Base-by-base conservation (phyloP, 2,888 invertebrate genomes). In the Seira musarum region DNA sequence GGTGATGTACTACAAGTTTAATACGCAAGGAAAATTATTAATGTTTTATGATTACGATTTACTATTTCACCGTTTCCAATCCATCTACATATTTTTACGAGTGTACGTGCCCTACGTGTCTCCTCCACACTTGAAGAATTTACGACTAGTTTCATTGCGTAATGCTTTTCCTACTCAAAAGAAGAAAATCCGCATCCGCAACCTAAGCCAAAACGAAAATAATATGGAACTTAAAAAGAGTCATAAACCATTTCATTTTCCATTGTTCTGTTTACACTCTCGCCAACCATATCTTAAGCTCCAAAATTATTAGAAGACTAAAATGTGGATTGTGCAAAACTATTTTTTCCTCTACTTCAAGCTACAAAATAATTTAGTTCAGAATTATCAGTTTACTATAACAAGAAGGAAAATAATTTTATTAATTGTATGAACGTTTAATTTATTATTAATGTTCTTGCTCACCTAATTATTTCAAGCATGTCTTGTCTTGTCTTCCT, bases 401-500 rank as follows among this genome's bases (percentile, higher is more conserved):
- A 57, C 17, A 57, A 57, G 15, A n/a, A 57, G 57, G 57, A 57
- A 57, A 57, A 57, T 57, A 5, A 5, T 10, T 57, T 57, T 6
- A 15, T 57, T n/a, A n/a, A 15, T 57, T 57, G n/a, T 57, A 8
- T 10, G 40, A 15, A 57, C 17, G 57, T 13, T 57, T 57, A 57
- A 57, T 57, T 57, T 57, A 17, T 57, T 57, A 10, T 13, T 57
- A 40, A 40, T 57, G 6, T 57, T 57, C 15, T 57, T 10, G 57
- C 57, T 17, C 10, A 57, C 17, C 57, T 57, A 57, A 57, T 57
- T 57, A 57, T 57, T 57, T 57, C 57, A 57, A n/a, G 57, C 57
- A 57, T 57, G 57, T 57, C n/a, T n/a, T n/a, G n/a, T n/a, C n/a
- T n/a, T n/a, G n/a, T n/a, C 57, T 57, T 57, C 57, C 57, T 57